Percentiles rank a stretch among this genome's conserved stretches.
Evolutionary conservation across 2,888 invertebrate species (phyloP).

Genomic region (Papilio demoleus): DNA sequence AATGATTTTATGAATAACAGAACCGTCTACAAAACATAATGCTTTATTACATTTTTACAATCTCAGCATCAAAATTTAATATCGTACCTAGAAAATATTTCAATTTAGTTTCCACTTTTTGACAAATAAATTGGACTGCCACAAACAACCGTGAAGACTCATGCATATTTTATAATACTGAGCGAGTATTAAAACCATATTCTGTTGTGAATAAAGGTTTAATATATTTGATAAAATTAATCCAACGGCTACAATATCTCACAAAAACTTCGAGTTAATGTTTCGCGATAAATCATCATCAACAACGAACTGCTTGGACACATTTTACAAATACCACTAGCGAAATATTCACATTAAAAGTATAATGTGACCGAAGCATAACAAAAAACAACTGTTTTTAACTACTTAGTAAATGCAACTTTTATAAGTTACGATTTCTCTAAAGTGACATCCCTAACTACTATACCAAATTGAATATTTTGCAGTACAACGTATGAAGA

Average conservation of each 20-base stretch:
- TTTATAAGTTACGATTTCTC: neutral
- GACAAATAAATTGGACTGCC: slow-evolving; percentile 39
- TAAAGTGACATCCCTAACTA: neutral
- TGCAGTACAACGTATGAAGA: neutral
- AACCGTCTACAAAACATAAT: neutral
- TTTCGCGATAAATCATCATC: too few relatives aligned
- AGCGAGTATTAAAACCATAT: slow-evolving; percentile 9
- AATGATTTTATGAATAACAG: too few relatives aligned
- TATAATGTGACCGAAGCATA: too few relatives aligned
- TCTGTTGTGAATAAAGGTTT: slow-evolving; percentile 8
- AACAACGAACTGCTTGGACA: too few relatives aligned
- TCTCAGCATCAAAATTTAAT: slow-evolving; percentile 19
- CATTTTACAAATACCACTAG: too few relatives aligned
- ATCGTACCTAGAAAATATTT: slow-evolving; percentile 26
- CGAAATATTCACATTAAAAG: neutral
- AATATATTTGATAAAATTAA: neutral
- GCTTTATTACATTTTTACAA: slow-evolving; percentile 20
- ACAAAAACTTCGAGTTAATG: too few relatives aligned
- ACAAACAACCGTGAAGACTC: slow-evolving; percentile 32
- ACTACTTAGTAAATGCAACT: too few relatives aligned
- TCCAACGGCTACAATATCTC: too few relatives aligned
- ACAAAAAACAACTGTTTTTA: too few relatives aligned
- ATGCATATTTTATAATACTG: slow-evolving; percentile 29
- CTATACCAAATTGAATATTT: neutral
- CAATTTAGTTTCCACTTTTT: slow-evolving; percentile 28